phyloP scores from a whole-genome alignment of 2,888 invertebrate species.

The Synergus umbraculus region DNA sequence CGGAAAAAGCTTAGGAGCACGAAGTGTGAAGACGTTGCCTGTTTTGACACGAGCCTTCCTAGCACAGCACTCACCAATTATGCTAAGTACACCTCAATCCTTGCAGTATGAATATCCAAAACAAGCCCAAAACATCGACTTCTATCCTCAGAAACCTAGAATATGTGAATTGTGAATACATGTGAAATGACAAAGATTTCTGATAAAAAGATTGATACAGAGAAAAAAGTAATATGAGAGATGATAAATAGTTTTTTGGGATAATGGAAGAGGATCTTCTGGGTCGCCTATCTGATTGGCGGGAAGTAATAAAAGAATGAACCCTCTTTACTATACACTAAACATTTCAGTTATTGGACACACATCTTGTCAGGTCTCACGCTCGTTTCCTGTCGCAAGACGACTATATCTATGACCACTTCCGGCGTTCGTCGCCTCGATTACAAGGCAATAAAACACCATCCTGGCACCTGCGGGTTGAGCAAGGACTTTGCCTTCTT shows the following conservation, averaged over 20 bases:
- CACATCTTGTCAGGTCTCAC: conserved; percentile 60
- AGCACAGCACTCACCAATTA: conserved; percentile 63
- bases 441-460: conserved; percentile 70
- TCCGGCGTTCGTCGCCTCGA: conserved; percentile 72
- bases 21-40: conserved; percentile 61
- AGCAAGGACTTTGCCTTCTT: conserved; percentile 57
- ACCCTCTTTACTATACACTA: neutral
- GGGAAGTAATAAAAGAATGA: neutral
- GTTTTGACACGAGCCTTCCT: conserved; percentile 62
- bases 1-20: conserved; percentile 56
- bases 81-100: conserved; percentile 57
- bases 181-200: no score
- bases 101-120: neutral
- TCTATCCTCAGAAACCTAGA: no score
- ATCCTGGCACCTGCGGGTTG: conserved; percentile 68
- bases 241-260: neutral
- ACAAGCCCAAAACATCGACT: no score
- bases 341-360: neutral
- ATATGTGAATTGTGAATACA: no score
- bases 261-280: neutral
- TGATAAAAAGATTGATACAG: no score
- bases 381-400: conserved; percentile 60
- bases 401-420: conserved; percentile 67
- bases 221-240: no score
- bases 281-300: neutral